Conservation (phyloP, 2,797 vertebrate species). For the Peromyscus nudipes region DNA sequence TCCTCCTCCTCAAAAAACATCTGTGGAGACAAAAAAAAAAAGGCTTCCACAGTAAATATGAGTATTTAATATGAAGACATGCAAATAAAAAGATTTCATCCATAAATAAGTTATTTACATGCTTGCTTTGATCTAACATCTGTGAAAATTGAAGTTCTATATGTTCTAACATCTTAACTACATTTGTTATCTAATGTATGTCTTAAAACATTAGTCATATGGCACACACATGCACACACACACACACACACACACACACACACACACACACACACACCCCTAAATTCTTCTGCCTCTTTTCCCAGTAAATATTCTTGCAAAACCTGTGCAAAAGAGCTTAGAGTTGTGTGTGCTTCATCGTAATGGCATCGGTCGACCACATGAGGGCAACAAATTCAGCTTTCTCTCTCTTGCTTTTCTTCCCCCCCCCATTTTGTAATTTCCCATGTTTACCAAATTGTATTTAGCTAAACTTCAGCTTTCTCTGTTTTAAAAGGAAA, state of each 20-base stretch:
- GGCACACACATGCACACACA: neutral
- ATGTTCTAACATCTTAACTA: neutral
- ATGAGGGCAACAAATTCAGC: neutral
- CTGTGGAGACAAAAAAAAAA: conserved; percentile 35
- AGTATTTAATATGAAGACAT: neutral
- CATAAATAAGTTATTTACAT: neutral
- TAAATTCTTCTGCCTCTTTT: neutral
- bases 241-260: neutral
- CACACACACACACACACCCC: neutral
- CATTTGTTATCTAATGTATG: neutral
- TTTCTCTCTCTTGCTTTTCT: neutral
- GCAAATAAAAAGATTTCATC: neutral
- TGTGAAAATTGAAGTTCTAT: neutral
- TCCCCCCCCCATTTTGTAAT: neutral
- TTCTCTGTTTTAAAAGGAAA: neutral
- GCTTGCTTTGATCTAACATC: conserved; percentile 26
- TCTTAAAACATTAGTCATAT: neutral
- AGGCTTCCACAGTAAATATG: neutral
- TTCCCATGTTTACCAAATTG: neutral
- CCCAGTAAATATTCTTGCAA: neutral
- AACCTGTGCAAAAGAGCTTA: neutral
- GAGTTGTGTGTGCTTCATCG: neutral
- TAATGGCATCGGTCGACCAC: neutral
- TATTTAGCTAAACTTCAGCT: neutral
- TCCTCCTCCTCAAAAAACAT: neutral